A percentile compares a stretch with the other conserved stretches of the same genome.
Evolutionary conservation across 2,797 vertebrate genomes (phyloP).

Genomic region (Bovichtus variegatus): DNA sequence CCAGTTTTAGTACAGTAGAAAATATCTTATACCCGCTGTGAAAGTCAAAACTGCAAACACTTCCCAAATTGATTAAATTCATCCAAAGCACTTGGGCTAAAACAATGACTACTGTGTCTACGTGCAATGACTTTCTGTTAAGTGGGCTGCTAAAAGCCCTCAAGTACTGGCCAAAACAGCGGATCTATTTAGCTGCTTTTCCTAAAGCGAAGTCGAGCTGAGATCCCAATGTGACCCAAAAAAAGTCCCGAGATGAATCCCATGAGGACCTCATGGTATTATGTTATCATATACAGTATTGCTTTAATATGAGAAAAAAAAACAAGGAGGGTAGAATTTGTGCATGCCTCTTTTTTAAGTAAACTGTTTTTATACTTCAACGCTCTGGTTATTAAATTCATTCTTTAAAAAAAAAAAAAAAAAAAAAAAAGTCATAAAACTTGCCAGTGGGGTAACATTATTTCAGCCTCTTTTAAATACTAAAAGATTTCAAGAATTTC

Average conservation of each 20-base stretch:
- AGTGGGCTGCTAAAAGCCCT: constrained; percentile 67
- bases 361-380: background rate
- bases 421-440: background rate
- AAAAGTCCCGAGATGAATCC: constrained; percentile 64
- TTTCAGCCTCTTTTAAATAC: background rate
- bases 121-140: constrained; percentile 63
- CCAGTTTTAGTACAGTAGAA: constrained; percentile 8
- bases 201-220: constrained; percentile 52
- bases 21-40: constrained; percentile 23
- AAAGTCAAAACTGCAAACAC: constrained; percentile 49
- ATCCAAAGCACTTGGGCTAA: constrained; percentile 32
- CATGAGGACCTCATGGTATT: constrained; percentile 66
- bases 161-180: constrained; percentile 68
- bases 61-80: constrained; percentile 49
- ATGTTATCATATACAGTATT: constrained; percentile 20
- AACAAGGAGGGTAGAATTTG: background rate
- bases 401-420: no score
- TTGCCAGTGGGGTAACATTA: background rate
- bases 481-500: background rate
- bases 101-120: constrained; percentile 71
- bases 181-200: constrained; percentile 58
- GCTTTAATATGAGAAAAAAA: constrained; percentile 21
- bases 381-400: background rate
- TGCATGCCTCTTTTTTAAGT: background rate
- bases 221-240: constrained; percentile 55